phyloP scores from a whole-genome alignment of 2,888 invertebrate genomes.

The Campoletis raptor region DNA sequence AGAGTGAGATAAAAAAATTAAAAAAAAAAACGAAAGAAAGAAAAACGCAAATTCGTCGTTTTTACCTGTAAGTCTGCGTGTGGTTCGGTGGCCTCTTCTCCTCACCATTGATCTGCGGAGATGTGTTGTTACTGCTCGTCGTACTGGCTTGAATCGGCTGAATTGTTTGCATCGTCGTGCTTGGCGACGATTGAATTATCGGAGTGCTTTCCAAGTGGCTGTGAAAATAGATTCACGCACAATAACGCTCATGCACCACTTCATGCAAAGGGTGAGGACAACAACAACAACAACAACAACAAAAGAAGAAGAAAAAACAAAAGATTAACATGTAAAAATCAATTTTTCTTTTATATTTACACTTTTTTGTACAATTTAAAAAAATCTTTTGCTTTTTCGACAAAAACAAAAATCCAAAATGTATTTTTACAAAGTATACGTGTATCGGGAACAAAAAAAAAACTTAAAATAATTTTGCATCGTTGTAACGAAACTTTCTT shows the following conservation, averaged over 20 bases:
- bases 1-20: too few relatives aligned
- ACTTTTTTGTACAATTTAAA: background rate
- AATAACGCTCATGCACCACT: conserved; percentile 74
- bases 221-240: conserved; percentile 74
- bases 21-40: conserved; percentile 4
- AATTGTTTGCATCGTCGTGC: conserved; percentile 75
- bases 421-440: background rate
- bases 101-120: conserved; percentile 86
- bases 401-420: background rate
- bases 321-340: background rate
- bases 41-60: conserved; percentile 26
- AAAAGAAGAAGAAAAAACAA: background rate
- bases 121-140: conserved; percentile 70
- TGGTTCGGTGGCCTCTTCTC: conserved; percentile 89
- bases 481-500: background rate
- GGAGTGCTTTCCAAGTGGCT: conserved; percentile 81
- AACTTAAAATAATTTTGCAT: background rate
- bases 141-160: conserved; percentile 75
- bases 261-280: conserved; percentile 57
- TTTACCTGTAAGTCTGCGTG: conserved; percentile 88
- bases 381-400: background rate
- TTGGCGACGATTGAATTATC: conserved; percentile 73
- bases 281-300: conserved; percentile 8
- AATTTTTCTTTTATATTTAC: background rate
- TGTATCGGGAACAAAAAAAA: background rate